Percentiles rank a stretch among this genome's conserved stretches.
Conservation (phyloP, 2,797 vertebrate species). For the Ptychobarbus kaznakovi region DNA sequence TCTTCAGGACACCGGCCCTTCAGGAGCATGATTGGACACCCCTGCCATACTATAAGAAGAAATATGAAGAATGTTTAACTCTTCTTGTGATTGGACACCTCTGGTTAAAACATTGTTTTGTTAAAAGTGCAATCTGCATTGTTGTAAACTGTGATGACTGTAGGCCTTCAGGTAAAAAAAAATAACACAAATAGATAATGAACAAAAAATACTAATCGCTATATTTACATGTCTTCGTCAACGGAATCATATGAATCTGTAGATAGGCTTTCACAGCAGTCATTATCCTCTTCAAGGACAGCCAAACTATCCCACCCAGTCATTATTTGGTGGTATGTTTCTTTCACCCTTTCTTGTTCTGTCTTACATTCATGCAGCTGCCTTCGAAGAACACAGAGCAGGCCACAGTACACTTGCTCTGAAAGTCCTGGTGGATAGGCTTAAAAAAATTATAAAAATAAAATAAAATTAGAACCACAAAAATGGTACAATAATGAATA, state of each 20-base stretch:
- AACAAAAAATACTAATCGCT: background rate
- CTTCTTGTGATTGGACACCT: no score
- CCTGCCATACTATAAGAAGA: no score
- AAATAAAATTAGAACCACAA: no score
- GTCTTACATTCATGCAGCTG: background rate
- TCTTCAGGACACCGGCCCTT: no score
- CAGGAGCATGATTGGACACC: no score
- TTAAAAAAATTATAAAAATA: background rate
- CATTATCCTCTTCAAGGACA: background rate
- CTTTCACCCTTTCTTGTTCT: background rate
- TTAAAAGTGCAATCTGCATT: no score
- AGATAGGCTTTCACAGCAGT: background rate
- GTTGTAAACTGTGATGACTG: no score
- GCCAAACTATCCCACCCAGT: background rate
- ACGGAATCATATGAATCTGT: background rate
- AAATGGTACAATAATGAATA: no score
- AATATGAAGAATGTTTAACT: no score
- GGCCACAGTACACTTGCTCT: background rate
- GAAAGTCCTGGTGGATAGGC: constrained; percentile 9
- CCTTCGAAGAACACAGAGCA: background rate
- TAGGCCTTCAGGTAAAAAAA: no score
- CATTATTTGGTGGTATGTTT: background rate
- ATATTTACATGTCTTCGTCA: background rate
- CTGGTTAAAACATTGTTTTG: no score
- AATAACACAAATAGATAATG: background rate